Evolutionary conservation across 2,113 vertebrate species (phyloP).

Genomic region (Vimba vimba): DNA sequence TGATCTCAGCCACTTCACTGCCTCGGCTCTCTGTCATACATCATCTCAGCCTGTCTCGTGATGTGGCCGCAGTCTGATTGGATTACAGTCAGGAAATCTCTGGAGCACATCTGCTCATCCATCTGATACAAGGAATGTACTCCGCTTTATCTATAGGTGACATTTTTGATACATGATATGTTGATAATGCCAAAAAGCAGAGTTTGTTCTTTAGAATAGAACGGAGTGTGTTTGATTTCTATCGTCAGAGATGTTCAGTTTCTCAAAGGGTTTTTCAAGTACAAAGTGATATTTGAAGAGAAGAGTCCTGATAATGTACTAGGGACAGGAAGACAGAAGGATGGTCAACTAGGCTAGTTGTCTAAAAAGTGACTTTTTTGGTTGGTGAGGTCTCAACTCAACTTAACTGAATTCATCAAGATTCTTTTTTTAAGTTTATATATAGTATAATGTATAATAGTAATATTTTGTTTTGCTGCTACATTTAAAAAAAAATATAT

Average conservation of each 20-base stretch:
- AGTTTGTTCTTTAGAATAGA: neutral
- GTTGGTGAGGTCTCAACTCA: too few species aligned
- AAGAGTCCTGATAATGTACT: neutral
- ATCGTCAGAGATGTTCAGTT: neutral
- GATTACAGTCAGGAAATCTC: constrained; percentile 33
- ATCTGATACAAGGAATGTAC: constrained; percentile 1
- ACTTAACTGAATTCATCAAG: too few species aligned
- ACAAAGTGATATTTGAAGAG: neutral
- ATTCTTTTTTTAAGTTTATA: too few species aligned
- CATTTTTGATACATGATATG: constrained; percentile 15
- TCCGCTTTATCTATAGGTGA: neutral
- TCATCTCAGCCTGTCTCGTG: neutral
- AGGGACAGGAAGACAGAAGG: too few species aligned
- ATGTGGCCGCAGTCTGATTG: constrained; percentile 16
- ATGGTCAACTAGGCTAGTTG: too few species aligned
- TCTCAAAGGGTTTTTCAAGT: neutral
- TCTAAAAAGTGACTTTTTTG: too few species aligned
- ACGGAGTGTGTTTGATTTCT: neutral
- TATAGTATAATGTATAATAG: too few species aligned
- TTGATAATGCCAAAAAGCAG: neutral
- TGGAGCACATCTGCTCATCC: constrained; percentile 11
- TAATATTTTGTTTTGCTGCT: too few species aligned
- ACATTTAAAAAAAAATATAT: too few species aligned
- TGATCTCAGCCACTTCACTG: constrained; percentile 55
- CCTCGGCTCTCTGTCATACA: neutral